Evolutionary conservation across 2,797 vertebrate genomes (phyloP), one percentile per base, ranked within the genome.

Genomic region (Acipenser ruthenus): DNA sequence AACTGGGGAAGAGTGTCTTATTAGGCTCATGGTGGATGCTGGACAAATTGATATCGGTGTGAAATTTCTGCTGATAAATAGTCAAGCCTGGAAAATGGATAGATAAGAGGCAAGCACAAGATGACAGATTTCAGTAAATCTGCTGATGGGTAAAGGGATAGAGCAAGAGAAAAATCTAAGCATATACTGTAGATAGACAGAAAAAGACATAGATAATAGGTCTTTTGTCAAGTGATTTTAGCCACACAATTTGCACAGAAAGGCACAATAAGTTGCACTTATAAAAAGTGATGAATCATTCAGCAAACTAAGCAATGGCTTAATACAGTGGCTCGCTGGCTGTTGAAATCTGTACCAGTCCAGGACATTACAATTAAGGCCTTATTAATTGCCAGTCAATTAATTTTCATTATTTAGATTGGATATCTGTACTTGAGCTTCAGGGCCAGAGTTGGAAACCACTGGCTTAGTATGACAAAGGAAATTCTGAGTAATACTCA

Each of bases 51-150:
- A 74, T 71, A 72, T 61, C 63, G 75, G 76, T 77, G 77, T 70
- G 70, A 81, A 75, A 80, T 81, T 74, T 74, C 65, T 50, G 10
- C 74, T 74, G 74, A 79, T 73, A 69, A 73, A 80, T 68, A 74
- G 77, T 72, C 58, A 67, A 59, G 75, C 71, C 77, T 73, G 70
- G 71, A 75, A 75, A 74, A 73, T 69, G 71, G 67, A 71, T 63
- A 75, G 77, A 80, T 73, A 73, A 80, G 75, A 78, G 61, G 73
- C 70, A 71, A 76, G 73, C 18, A 70, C 67, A 50, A 76, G 69
- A 75, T 50, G 64, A 60, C 48, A 63, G 50, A 58, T 65, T 67
- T 66, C 65, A 69, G 68, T 71, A 72, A 64, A 77, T 37, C 23
- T 37, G 23, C 23, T 37, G 23, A 37, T 37, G 23, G 23, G 4